Conservation (phyloP, 2,113 vertebrate genomes). For the Tiliqua scincoides region DNA sequence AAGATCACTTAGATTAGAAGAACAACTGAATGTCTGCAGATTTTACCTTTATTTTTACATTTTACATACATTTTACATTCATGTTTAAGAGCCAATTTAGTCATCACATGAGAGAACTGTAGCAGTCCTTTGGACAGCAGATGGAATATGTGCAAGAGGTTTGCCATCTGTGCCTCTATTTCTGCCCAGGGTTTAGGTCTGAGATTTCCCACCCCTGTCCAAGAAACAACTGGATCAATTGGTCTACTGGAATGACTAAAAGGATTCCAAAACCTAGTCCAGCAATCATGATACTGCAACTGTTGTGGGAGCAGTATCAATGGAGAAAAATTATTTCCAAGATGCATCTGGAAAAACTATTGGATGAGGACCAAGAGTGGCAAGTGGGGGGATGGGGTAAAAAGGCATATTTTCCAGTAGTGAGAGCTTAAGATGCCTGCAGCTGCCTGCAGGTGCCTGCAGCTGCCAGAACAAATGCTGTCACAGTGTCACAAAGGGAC, state of each 20-base stretch:
- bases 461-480: neutral
- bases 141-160: neutral
- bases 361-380: neutral
- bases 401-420: neutral
- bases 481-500: neutral
- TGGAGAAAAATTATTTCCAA: neutral
- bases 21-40: neutral
- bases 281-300: neutral
- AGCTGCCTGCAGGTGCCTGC: neutral
- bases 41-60: no score
- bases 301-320: neutral
- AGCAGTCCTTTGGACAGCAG: neutral
- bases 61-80: neutral
- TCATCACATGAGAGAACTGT: neutral
- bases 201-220: neutral
- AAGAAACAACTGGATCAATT: neutral
- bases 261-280: neutral
- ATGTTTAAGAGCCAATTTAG: neutral
- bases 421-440: no score
- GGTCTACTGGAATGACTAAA: neutral
- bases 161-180: neutral
- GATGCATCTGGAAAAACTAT: neutral
- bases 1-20: neutral
- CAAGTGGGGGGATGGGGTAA: no score
- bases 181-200: neutral